Percentiles rank a stretch among this genome's conserved stretches.
phyloP scores from a whole-genome alignment of 2,113 vertebrate species.

The Gopherus flavomarginatus region DNA sequence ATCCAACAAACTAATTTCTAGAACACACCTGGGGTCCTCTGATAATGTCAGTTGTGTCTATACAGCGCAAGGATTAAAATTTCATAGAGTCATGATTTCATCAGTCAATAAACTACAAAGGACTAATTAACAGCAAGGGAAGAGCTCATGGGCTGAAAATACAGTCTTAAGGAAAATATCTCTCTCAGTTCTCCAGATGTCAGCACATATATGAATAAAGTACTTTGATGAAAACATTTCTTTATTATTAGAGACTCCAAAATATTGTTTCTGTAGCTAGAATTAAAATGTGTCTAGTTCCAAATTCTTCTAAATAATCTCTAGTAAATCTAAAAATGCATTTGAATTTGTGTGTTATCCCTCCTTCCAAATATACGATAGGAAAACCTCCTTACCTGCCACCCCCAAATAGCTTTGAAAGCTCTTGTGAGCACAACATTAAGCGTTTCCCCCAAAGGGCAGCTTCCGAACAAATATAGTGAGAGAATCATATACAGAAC shows the following conservation, averaged over 20 bases:
- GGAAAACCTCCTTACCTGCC: too few species aligned
- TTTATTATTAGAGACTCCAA: conserved; percentile 46
- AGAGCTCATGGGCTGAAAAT: conserved; percentile 69
- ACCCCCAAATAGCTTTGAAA: neutral
- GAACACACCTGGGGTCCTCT: conserved; percentile 87
- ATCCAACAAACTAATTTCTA: conserved; percentile 82
- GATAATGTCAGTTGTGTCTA: conserved; percentile 76
- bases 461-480: neutral
- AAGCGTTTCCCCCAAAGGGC: neutral
- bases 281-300: conserved; percentile 13
- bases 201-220: conserved; percentile 38
- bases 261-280: conserved; percentile 14
- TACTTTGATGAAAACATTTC: conserved; percentile 71
- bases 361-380: neutral
- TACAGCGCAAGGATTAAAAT: conserved; percentile 76
- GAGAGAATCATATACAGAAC: neutral
- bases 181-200: conserved; percentile 80
- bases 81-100: conserved; percentile 80
- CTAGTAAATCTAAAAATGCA: neutral
- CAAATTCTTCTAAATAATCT: neutral
- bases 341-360: neutral
- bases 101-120: conserved; percentile 87
- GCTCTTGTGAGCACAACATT: too few species aligned
- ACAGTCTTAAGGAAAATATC: conserved; percentile 75
- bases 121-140: conserved; percentile 89